Evolutionary conservation across 1,140 invertebrate genomes (phyloP).

Genomic region (Drosophila orosa): DNA sequence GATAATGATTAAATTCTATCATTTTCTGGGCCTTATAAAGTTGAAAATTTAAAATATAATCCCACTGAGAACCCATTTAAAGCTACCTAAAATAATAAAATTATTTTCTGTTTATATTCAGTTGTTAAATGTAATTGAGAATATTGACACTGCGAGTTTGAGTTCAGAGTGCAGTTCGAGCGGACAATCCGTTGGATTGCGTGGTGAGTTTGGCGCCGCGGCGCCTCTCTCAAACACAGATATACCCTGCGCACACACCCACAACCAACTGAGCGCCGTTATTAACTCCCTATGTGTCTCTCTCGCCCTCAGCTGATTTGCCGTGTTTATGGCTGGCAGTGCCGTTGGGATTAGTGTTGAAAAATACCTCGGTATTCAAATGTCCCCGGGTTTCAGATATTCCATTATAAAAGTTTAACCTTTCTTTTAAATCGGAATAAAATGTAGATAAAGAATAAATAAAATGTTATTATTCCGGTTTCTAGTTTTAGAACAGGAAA

Average conservation of each 20-base stretch:
- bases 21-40: background rate
- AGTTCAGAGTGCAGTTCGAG: constrained; percentile 13
- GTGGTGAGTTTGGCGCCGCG: constrained; percentile 52
- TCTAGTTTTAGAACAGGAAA: no score
- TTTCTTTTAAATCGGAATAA: no score
- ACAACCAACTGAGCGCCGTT: constrained; percentile 4
- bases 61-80: background rate
- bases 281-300: background rate
- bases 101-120: background rate
- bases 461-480: no score
- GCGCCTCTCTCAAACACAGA: constrained; percentile 45
- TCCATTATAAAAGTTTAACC: no score
- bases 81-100: background rate
- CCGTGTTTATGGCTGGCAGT: constrained; percentile 10
- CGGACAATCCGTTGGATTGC: constrained; percentile 30
- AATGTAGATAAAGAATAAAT: no score
- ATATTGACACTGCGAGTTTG: constrained; percentile 20
- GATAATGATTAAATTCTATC: background rate
- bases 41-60: background rate
- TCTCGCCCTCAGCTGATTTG: background rate
- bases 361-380: constrained; percentile 12
- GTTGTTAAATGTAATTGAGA: background rate
- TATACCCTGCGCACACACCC: constrained; percentile 35
- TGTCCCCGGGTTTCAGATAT: background rate
- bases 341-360: constrained; percentile 14